Percentiles rank a stretch among this genome's conserved stretches.
These are phyloP conservation scores for Nemapogon koenigi DNA, from an alignment of 2,888 invertebrate species.

Conservation along the genomic window DNA sequence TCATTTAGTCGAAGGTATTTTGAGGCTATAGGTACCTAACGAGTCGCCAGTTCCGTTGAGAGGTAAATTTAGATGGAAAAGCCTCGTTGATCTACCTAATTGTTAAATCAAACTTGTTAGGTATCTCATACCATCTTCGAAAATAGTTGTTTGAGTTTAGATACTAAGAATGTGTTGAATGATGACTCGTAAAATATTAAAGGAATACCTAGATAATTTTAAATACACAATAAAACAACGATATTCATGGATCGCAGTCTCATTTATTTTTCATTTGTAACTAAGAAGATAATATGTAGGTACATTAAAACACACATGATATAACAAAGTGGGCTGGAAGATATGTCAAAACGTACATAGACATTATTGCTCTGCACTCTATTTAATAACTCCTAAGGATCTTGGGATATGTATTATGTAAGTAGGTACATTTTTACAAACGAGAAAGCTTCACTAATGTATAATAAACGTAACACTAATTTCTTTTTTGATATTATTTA, in stretches of 20 bases:
- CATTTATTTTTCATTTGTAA: slow-evolving; percentile 51
- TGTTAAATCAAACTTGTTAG: no score
- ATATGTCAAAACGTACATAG: slow-evolving; percentile 28
- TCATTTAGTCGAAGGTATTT: no score
- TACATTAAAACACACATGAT: slow-evolving; percentile 59
- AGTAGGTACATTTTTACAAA: no score
- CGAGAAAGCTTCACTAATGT: slow-evolving; percentile 45
- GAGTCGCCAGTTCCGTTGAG: no score
- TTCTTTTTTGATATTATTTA: slow-evolving; percentile 42
- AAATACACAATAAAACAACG: slow-evolving; percentile 27
- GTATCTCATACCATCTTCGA: no score
- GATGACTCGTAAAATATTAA: no score
- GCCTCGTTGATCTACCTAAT: no score
- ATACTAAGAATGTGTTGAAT: no score
- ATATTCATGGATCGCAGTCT: slow-evolving; percentile 48
- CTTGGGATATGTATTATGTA: slow-evolving; percentile 35
- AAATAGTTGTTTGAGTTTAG: no score
- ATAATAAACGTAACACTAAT: slow-evolving; percentile 49
- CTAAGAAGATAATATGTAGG: slow-evolving; percentile 50
- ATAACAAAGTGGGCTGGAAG: slow-evolving; percentile 56
- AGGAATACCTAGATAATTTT: no score
- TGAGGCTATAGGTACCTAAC: no score
- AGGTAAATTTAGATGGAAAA: no score
- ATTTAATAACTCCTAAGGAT: slow-evolving; percentile 13
- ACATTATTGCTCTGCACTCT: not conserved